phyloP scores from a whole-genome alignment of 2,797 vertebrate species.

The Hirundo rustica region DNA sequence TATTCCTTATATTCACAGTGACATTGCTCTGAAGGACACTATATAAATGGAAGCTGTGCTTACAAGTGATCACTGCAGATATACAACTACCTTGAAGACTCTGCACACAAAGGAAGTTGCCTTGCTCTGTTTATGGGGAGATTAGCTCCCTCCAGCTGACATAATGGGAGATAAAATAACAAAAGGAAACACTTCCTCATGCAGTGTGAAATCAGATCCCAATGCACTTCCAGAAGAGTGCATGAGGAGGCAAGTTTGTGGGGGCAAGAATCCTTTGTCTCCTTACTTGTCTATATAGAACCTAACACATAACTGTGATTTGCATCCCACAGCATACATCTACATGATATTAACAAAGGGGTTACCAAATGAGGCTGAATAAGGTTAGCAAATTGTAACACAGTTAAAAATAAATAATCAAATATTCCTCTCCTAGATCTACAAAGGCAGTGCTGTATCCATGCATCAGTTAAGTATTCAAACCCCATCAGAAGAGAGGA shows the following conservation, averaged over 20 bases:
- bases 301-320: not conserved
- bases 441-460: not conserved
- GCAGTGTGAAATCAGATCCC: not conserved
- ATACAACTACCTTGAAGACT: conserved; percentile 13
- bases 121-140: not conserved
- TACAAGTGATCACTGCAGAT: conserved; percentile 9
- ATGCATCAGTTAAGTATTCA: not conserved
- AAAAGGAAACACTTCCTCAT: not conserved
- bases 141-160: not conserved
- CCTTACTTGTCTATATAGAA: not conserved
- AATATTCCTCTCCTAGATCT: not conserved
- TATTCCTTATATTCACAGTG: not conserved
- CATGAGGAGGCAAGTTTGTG: not conserved
- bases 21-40: conserved; percentile 28
- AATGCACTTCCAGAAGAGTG: not conserved
- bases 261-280: not conserved
- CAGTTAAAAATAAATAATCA: conserved; percentile 16
- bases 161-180: not conserved
- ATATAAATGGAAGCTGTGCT: conserved; percentile 6
- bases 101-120: not conserved
- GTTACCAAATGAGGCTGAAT: not conserved
- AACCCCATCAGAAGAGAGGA: not conserved
- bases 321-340: not conserved
- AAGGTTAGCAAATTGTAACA: not conserved
- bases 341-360: not conserved